Evolutionary conservation across 2,888 invertebrate species (phyloP).

Genomic region (Clanis bilineata): DNA sequence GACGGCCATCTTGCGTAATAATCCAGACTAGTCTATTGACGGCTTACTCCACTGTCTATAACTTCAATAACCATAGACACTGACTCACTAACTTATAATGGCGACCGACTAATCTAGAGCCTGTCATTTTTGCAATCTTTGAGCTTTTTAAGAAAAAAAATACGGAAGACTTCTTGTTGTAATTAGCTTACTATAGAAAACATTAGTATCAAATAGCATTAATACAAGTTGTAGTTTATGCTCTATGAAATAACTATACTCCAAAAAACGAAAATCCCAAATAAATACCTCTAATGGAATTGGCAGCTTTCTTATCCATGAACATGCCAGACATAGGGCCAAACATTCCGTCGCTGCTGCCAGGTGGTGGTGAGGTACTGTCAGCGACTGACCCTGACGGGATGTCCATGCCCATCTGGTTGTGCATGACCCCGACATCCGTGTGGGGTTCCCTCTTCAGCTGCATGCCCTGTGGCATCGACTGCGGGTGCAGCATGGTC

Average conservation of each 20-base stretch:
- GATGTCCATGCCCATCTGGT: constrained; percentile 68
- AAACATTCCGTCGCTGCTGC: constrained; percentile 71
- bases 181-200: too few relatives aligned
- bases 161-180: too few relatives aligned
- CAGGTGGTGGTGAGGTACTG: constrained; percentile 83
- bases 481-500: constrained; percentile 70
- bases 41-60: background rate
- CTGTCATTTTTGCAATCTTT: too few relatives aligned
- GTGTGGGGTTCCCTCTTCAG: constrained; percentile 68
- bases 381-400: constrained; percentile 77
- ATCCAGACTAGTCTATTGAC: background rate
- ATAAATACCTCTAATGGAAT: constrained; percentile 85
- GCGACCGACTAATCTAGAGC: background rate
- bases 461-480: constrained; percentile 59
- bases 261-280: constrained; percentile 6
- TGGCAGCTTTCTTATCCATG: constrained; percentile 83
- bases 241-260: background rate
- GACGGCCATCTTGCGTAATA: background rate
- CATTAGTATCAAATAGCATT: too few relatives aligned
- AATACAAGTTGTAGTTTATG: background rate
- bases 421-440: constrained; percentile 61
- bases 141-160: too few relatives aligned
- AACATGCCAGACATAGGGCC: constrained; percentile 74
- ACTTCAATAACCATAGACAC: background rate
- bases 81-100: background rate